Conservation (phyloP, 2,113 vertebrate genomes). For the Triplophysa dalaica region DNA sequence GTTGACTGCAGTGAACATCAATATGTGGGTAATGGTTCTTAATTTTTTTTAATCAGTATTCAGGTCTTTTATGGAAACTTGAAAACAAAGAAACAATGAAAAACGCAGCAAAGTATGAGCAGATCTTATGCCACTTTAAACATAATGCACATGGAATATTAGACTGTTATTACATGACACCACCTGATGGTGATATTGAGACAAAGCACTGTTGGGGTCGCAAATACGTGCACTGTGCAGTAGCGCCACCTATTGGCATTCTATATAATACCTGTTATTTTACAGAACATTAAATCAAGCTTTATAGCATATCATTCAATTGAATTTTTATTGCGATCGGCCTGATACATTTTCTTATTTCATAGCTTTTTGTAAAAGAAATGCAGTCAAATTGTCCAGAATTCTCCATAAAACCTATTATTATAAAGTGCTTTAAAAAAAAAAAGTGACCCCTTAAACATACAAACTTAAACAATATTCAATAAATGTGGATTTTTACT, state of each 20-base stretch:
- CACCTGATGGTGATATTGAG: slow-evolving; percentile 65
- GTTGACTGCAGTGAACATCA: not conserved
- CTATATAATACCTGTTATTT: not conserved
- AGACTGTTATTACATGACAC: slow-evolving; percentile 69
- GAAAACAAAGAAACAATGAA: not conserved
- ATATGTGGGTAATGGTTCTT: not conserved
- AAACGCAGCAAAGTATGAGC: not conserved
- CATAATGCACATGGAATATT: slow-evolving; percentile 8
- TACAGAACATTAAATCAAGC: not conserved
- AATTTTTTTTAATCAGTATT: not conserved
- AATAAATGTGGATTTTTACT: not conserved
- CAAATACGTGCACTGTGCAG: slow-evolving; percentile 10
- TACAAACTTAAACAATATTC: too few relatives aligned
- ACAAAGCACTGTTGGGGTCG: not conserved
- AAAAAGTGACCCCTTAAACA: not conserved
- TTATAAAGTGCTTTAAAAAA: slow-evolving; percentile 19
- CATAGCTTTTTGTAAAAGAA: not conserved
- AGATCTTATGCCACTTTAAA: not conserved
- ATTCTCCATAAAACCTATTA: not conserved
- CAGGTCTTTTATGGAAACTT: slow-evolving; percentile 1
- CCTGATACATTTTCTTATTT: not conserved
- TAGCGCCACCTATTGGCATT: slow-evolving; percentile 40
- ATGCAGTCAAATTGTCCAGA: not conserved
- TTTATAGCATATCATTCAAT: not conserved
- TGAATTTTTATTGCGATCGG: not conserved